Base-by-base conservation (phyloP, 1,140 invertebrate genomes). In the Cherax destructor region DNA sequence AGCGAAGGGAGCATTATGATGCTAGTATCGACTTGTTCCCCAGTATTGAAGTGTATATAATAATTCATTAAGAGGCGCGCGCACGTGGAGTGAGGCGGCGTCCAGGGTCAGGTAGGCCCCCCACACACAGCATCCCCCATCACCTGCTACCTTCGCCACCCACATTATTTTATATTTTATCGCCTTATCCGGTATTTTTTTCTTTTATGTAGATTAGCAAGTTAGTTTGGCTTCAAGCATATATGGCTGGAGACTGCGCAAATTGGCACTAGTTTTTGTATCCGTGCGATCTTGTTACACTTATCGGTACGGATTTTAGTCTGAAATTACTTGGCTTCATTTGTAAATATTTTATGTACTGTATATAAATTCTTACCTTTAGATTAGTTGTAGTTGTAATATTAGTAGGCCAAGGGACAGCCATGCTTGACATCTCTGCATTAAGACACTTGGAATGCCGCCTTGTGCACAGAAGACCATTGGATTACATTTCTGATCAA, bases 41-140 rank as follows among this genome's bases (percentile, higher is more conserved):
- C 69, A 74, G 69, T 74, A 74, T 74, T 74, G 69, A 74, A 74
- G n/a, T n/a, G 69, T 74, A 74, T 74, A 74, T 74, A 74, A 74
- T 74, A 74, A 74, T 74, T 74, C 69, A 74, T 74, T 74, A n/a
- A 21, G 69, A 30, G 69, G 69, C 69, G 69, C 69, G 69, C 69
- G 69, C 69, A 74, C 69, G 69, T 74, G 69, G 65, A 69, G 65
- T 69, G 65, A 41, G 30, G 69, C 5, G 69, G 69, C 69, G 69
- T 74, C 69, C n/a, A 21, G 69, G 69, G 69, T 74, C 69, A 74
- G 69, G 69, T 74, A 74, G n/a, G 24, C 9, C n/a, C 24, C n/a
- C 24, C n/a, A n/a, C 61, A 3, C 11, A 13, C 61, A 56, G 9
- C 65, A 13, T 5, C 16, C 16, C 18, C 65, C 65, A 21, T n/a